phyloP scores from a whole-genome alignment of 2,888 invertebrate species.

The Watsonalla binaria region DNA sequence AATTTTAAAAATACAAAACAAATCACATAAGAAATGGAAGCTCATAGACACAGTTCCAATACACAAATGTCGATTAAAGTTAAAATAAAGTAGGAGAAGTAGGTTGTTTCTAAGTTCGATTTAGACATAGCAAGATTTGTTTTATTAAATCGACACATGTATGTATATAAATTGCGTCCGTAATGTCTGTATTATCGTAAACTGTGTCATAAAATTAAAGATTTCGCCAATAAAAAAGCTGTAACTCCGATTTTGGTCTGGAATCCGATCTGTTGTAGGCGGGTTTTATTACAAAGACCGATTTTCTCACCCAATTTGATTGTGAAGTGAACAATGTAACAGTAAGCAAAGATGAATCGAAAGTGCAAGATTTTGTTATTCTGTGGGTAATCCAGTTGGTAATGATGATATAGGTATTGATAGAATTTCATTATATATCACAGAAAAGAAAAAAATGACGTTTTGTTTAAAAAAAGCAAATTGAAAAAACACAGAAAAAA shows the following conservation, averaged over 20 bases:
- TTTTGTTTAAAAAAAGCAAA: too few species aligned
- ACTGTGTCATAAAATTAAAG: constrained; percentile 41
- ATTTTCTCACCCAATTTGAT: not conserved
- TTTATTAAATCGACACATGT: constrained; percentile 3
- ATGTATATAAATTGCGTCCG: constrained; percentile 16
- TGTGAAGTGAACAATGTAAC: not conserved
- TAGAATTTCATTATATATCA: too few species aligned
- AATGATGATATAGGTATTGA: too few species aligned
- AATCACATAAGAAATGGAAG: too few species aligned
- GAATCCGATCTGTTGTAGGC: constrained; percentile 30
- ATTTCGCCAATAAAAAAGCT: constrained; percentile 37
- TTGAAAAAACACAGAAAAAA: too few species aligned
- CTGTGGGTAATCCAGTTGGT: too few species aligned
- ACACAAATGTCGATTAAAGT: not conserved
- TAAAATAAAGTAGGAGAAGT: too few species aligned
- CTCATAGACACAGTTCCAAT: too few species aligned
- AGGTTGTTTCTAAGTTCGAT: too few species aligned
- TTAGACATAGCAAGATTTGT: not conserved
- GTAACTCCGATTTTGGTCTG: constrained; percentile 34
- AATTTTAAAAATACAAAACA: too few species aligned
- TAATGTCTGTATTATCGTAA: constrained; percentile 37
- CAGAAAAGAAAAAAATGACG: too few species aligned
- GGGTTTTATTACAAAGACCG: constrained; percentile 25
- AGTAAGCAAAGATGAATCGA: not conserved
- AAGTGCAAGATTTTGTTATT: too few species aligned